phyloP scores from a whole-genome alignment of 1,140 invertebrate species.

The Macrocentrus cingulum region DNA sequence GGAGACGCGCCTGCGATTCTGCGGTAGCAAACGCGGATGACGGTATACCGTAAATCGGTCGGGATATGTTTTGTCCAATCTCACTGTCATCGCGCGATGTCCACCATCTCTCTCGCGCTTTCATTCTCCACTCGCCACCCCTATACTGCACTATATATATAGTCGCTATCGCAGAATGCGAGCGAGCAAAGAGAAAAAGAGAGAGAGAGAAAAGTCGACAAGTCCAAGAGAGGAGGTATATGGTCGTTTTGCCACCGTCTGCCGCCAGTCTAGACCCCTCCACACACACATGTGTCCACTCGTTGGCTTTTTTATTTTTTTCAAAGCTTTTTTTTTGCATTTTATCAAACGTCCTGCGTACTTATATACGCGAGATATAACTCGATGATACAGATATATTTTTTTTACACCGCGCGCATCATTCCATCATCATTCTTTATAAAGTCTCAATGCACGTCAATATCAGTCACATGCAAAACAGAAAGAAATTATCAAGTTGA shows the following conservation, averaged over 20 bases:
- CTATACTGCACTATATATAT: background rate
- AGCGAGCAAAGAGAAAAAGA: background rate
- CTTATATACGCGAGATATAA: background rate
- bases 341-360: background rate
- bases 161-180: background rate
- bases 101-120: background rate
- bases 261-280: constrained; percentile 26
- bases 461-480: too few species aligned
- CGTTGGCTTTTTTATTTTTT: constrained; percentile 7
- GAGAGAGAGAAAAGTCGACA: background rate
- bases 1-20: constrained; percentile 8
- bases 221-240: constrained; percentile 3
- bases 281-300: background rate
- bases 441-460: too few species aligned
- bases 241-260: constrained; percentile 27
- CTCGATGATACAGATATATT: background rate
- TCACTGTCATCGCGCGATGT: background rate
- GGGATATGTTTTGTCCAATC: constrained; percentile 4
- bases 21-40: constrained; percentile 12
- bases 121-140: too few species aligned
- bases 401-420: background rate
- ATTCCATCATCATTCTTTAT: too few species aligned
- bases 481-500: too few species aligned
- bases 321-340: constrained; percentile 3
- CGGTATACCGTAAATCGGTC: constrained; percentile 11